Percentiles rank a stretch among this genome's conserved stretches.
Conservation (phyloP, 2,797 vertebrate species). For the Antrozous pallidus region DNA sequence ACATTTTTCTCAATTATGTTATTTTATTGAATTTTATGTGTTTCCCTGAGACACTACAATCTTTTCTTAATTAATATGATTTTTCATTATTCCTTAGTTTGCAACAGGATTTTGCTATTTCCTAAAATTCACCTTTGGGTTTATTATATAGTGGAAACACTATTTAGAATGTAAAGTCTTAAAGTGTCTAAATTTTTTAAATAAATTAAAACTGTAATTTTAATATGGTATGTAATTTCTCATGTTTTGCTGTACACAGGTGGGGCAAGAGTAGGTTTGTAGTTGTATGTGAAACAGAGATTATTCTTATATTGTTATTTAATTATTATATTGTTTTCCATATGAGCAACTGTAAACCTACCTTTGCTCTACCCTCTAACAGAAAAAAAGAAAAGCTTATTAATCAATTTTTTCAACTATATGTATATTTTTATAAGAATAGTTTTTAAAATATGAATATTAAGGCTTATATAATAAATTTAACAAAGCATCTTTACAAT, state of each 20-base stretch:
- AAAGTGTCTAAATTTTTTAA: constrained; percentile 11
- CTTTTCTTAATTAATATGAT: background rate
- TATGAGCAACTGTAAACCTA: background rate
- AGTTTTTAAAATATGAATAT: constrained; percentile 9
- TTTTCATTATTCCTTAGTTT: background rate
- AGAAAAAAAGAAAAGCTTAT: constrained; percentile 8
- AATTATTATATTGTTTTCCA: background rate
- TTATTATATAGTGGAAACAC: constrained; percentile 3
- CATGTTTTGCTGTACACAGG: background rate
- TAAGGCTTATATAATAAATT: background rate
- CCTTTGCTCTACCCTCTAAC: background rate
- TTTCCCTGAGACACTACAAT: background rate
- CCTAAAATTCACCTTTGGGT: background rate
- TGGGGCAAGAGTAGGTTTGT: background rate
- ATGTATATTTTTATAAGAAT: background rate
- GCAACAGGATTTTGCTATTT: background rate
- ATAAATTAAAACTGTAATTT: background rate
- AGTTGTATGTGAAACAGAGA: background rate
- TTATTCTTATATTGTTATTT: background rate
- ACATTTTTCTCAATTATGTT: background rate
- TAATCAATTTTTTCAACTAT: background rate
- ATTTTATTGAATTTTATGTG: background rate
- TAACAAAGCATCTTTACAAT: background rate
- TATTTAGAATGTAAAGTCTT: background rate
- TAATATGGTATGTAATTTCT: background rate